phyloP scores from a whole-genome alignment of 2,888 invertebrate genomes.

The Smittia sp. region DNA sequence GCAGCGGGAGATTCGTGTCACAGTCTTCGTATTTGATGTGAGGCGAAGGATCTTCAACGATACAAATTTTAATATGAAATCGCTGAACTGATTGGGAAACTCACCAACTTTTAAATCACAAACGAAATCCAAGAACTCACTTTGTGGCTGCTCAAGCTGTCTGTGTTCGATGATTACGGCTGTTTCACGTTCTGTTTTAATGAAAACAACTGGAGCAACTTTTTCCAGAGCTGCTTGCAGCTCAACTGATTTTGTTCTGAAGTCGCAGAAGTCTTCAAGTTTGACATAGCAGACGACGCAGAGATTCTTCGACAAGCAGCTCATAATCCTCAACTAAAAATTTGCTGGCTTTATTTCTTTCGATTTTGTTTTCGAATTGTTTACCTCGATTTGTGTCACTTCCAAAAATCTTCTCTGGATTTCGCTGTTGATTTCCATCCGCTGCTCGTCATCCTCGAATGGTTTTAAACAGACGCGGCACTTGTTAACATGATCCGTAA shows the following conservation, averaged over 20 bases:
- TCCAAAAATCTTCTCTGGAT: slow-evolving; percentile 10
- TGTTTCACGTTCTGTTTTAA: not conserved
- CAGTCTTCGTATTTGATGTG: not conserved
- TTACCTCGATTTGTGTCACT: slow-evolving; percentile 15
- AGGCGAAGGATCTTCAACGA: not conserved
- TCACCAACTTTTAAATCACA: not conserved
- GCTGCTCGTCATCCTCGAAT: slow-evolving; percentile 1
- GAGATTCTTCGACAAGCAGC: not conserved
- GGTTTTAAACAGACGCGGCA: slow-evolving; percentile 25
- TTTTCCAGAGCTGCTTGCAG: not conserved
- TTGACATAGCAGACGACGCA: slow-evolving; percentile 22
- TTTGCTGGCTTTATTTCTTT: not conserved
- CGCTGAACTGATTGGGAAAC: not conserved
- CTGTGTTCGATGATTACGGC: too few species aligned
- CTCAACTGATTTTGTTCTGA: not conserved
- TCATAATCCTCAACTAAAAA: slow-evolving; percentile 14
- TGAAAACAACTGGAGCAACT: not conserved
- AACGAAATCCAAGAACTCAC: not conserved
- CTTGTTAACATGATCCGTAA: not conserved
- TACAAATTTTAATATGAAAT: not conserved
- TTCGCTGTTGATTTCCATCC: not conserved
- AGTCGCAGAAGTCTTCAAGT: not conserved
- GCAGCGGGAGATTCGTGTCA: not conserved
- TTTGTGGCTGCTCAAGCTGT: not conserved
- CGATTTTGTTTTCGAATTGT: not conserved